These are phyloP conservation scores for Eublepharis macularius DNA, from an alignment of 2,113 vertebrate genomes.

Conservation along the genomic window DNA sequence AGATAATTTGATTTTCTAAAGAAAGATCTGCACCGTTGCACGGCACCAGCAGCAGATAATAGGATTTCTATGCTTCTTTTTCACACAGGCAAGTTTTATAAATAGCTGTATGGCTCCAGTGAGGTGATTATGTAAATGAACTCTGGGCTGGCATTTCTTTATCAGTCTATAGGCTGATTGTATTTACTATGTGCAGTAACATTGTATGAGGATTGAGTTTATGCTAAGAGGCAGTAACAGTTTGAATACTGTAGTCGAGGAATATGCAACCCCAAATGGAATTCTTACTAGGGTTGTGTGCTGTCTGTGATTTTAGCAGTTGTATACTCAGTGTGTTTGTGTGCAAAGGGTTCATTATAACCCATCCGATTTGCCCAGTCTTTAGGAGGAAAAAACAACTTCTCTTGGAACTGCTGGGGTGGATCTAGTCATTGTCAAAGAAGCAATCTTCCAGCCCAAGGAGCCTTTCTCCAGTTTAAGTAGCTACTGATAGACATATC, in stretches of 20 bases:
- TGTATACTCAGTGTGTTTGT: background rate
- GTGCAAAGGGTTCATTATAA: too few species aligned
- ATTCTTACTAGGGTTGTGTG: background rate
- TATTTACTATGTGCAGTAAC: background rate
- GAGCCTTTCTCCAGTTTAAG: too few species aligned
- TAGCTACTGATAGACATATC: too few species aligned
- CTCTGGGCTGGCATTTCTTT: background rate
- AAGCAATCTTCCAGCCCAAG: too few species aligned
- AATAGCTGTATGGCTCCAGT: background rate
- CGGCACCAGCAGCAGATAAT: constrained; percentile 1
- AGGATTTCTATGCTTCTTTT: constrained; percentile 17
- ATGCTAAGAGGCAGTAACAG: background rate
- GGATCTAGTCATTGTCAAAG: too few species aligned
- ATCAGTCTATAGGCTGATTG: fast-evolving
- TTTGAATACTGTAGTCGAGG: background rate
- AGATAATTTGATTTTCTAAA: constrained; percentile 2
- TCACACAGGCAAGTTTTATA: background rate
- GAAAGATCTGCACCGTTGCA: background rate
- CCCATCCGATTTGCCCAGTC: background rate
- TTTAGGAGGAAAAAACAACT: too few species aligned
- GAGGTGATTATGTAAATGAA: constrained; percentile 8
- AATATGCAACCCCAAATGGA: background rate
- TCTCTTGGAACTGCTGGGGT: too few species aligned
- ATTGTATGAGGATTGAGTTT: background rate
- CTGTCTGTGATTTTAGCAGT: background rate